Evolutionary conservation across 2,888 invertebrate species (phyloP).

Genomic region (Helleia helle): DNA sequence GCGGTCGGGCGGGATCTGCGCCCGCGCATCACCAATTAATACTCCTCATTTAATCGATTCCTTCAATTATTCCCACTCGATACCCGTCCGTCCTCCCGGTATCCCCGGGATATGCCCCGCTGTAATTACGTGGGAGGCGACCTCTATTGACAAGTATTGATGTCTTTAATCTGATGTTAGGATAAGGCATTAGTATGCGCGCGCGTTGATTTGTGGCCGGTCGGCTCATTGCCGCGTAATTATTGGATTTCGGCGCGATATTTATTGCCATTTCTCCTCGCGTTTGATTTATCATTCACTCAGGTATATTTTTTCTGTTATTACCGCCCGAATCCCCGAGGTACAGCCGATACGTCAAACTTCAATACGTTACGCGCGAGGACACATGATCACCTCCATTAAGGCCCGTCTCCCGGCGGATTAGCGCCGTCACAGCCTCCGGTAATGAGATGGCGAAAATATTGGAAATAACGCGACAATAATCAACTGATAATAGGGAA

Average conservation of each 20-base stretch:
- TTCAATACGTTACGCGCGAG: conserved; percentile 63
- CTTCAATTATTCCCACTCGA: conserved; percentile 71
- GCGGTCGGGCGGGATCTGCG: conserved; percentile 56
- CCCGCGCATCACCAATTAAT: conserved; percentile 70
- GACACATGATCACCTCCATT: conserved; percentile 70
- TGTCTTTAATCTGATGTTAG: conserved; percentile 74
- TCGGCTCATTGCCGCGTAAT: conserved; percentile 67
- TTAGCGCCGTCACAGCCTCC: conserved; percentile 50
- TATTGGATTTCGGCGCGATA: conserved; percentile 69
- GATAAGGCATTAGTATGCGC: conserved; percentile 70
- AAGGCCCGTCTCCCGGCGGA: conserved; percentile 64
- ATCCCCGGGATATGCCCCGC: conserved; percentile 69
- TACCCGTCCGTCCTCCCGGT: conserved; percentile 55
- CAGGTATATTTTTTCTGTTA: conserved; percentile 31
- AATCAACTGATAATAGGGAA: conserved; percentile 52
- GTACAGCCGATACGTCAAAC: conserved; percentile 65
- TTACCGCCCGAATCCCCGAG: conserved; percentile 53
- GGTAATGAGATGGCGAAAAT: conserved; percentile 70
- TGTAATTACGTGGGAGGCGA: conserved; percentile 73
- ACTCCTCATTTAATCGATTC: conserved; percentile 72
- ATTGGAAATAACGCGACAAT: conserved; percentile 63
- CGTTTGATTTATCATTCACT: conserved; percentile 52
- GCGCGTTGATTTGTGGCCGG: conserved; percentile 63
- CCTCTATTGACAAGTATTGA: conserved; percentile 72
- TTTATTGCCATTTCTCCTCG: conserved; percentile 68